phyloP scores from a whole-genome alignment of 2,113 vertebrate genomes.

The Fregetta grallaria region DNA sequence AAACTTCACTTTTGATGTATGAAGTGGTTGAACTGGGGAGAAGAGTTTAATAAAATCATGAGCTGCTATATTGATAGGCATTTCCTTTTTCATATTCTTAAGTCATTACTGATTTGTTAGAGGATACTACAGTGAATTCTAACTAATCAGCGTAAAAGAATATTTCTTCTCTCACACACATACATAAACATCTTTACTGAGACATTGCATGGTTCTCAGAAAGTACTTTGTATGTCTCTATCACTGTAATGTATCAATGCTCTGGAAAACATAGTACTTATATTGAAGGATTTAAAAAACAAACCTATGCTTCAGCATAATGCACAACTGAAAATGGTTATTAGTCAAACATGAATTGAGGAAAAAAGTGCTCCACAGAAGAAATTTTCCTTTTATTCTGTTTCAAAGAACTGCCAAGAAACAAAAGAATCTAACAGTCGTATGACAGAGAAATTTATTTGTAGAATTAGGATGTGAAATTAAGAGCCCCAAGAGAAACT shows the following conservation, averaged over 20 bases:
- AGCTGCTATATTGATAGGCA: not conserved
- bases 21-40: not conserved
- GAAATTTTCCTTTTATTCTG: not conserved
- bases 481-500: not conserved
- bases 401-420: not conserved
- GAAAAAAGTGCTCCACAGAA: not conserved
- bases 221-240: not conserved
- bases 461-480: not conserved
- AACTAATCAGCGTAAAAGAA: not conserved
- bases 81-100: not conserved
- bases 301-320: not conserved
- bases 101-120: not conserved
- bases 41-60: not conserved
- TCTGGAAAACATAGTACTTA: not conserved
- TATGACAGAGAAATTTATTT: not conserved
- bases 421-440: not conserved
- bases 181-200: not conserved
- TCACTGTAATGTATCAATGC: not conserved
- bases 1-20: not conserved
- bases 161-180: not conserved
- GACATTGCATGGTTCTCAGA: not conserved
- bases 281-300: not conserved
- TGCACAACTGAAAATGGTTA: not conserved
- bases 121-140: not conserved
- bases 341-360: not conserved